Percentiles rank a stretch among this genome's conserved stretches.
These are phyloP conservation scores for Huso huso DNA, from an alignment of 2,797 vertebrate genomes.

Conservation along the genomic window DNA sequence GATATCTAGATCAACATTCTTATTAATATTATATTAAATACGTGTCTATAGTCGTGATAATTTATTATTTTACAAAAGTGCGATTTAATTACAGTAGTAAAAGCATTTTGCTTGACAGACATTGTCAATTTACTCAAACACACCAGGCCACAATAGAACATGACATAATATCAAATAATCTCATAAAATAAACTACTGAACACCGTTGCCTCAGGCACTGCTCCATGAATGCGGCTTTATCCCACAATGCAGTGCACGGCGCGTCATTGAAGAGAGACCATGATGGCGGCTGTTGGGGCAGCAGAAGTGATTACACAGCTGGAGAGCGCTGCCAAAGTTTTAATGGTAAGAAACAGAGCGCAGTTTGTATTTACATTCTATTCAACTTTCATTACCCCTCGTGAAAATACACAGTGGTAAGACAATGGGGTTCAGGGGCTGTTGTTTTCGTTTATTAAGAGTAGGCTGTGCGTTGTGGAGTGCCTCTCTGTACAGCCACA, in stretches of 20 bases:
- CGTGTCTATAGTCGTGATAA: too few relatives aligned
- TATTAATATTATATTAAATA: too few relatives aligned
- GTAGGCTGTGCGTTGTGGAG: slow-evolving; percentile 40
- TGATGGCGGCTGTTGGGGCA: slow-evolving; percentile 92
- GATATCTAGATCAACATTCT: too few relatives aligned
- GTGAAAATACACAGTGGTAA: slow-evolving; percentile 1
- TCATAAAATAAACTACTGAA: too few relatives aligned
- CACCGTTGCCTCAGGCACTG: too few relatives aligned
- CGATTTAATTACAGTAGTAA: too few relatives aligned
- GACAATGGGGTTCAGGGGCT: slow-evolving; percentile 2
- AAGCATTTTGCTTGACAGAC: too few relatives aligned
- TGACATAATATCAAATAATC: too few relatives aligned
- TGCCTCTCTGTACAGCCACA: slow-evolving; percentile 34
- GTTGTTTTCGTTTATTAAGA: slow-evolving; percentile 20
- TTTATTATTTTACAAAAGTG: too few relatives aligned
- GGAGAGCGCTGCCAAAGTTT: slow-evolving; percentile 98
- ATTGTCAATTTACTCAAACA: too few relatives aligned
- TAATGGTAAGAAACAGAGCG: slow-evolving; percentile 77
- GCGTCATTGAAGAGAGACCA: slow-evolving; percentile 97
- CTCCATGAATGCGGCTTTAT: slow-evolving; percentile 25
- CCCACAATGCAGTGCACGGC: slow-evolving; percentile 86
- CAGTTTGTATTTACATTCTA: slow-evolving; percentile 12
- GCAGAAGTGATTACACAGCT: slow-evolving; percentile 98
- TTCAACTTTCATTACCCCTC: not conserved
- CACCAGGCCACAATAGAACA: too few relatives aligned